Evolutionary conservation across 2,113 vertebrate genomes (phyloP), one percentile per base, ranked within the genome.

Genomic region (Leptodactylus fuscus): DNA sequence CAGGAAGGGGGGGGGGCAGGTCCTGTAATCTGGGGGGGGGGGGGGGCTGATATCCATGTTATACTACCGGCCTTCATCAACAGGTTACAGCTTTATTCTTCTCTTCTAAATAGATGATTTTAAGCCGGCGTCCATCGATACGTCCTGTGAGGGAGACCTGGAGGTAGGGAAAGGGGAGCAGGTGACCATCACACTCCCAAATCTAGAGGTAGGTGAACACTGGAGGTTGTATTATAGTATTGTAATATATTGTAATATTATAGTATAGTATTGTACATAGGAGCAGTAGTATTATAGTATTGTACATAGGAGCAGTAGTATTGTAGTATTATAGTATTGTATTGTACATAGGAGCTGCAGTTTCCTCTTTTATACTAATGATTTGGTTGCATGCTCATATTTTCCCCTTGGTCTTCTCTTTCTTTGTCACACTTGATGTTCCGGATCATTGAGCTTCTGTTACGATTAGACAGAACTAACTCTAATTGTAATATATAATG

Each of bases 141-240:
- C 96, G 20, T 90, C 96, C 24, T 97, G 96, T 92, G 97, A 98
- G 94, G 98, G 98, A 51, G 94, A 98, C 27, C 96, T 99, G 76
- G 96, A 99, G 91, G 97, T 99, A 36, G 98, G 98, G 83, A 98
- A 98, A 94, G 97, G 97, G 89, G 98, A 99, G 91, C 96, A 99
- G 92, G 98, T 99, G 91, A 98, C 97, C 22, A 98, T 99, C 90
- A 99, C 98, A 0, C 90, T 99, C 86, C 98, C 98, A 79, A 99
- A 99, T 89, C 94, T 99, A 89, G 97, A 99, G 96, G 98, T 98
- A 87, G 90, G 94, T 48, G 6, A 48, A 2, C 6, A 4, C 2
- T 48, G 18, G 48, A 1, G 18, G 13, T 18, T 18, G 15, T 18
- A 51, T 51, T 51, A 16, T 51, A 18, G 48, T 51, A 51, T 13